Base-by-base conservation (phyloP, 2,797 vertebrate genomes). In the Danio albolineatus region DNA sequence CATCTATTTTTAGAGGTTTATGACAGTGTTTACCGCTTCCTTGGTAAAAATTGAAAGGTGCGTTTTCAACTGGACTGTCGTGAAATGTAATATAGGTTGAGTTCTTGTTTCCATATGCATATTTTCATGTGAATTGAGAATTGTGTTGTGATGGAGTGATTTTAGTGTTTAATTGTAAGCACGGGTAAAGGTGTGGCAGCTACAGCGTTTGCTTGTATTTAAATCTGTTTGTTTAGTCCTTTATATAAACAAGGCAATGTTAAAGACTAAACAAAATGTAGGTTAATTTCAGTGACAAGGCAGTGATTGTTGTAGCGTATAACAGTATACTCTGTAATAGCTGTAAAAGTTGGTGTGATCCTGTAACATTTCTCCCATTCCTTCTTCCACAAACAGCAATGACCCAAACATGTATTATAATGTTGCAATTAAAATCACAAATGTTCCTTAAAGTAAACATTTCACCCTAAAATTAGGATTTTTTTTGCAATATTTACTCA, bases 181-280 rank as follows among this genome's bases (percentile, higher is more conserved):
- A 28, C 57, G n/a, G 43, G 64, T 69, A 41, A 74, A 73, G 78
- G 80, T 69, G 78, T 81, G 81, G 83, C 81, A 73, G 62, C 64
- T 62, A 62, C 62, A 41, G 36, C n/a, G 7, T 49, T 48, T 73
- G 65, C 75, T 57, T 69, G 43, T 64, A 13, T 59, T 17, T 61
- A 65, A 10, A n/a, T 44, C 62, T 78, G 36, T 62, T 46, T 71
- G 41, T 19, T 48, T 51, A 53, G 28, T 39, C 51, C 46, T 69
- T 2, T 36, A 69, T 38, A 12, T 28, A 51, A 36, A 21, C 16
- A 70, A 10, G 66, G 17, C 28, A 39, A 12, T 10, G 16, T n/a
- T 53, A 53, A 14, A 1, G 13, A 13, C 13, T 36, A 49, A 49
- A n/a, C n/a, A 64, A 62, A 19, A 13, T 5, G 13, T 48, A 6